Conservation (phyloP, 1,140 invertebrate genomes). For the Rhyzopertha dominica region DNA sequence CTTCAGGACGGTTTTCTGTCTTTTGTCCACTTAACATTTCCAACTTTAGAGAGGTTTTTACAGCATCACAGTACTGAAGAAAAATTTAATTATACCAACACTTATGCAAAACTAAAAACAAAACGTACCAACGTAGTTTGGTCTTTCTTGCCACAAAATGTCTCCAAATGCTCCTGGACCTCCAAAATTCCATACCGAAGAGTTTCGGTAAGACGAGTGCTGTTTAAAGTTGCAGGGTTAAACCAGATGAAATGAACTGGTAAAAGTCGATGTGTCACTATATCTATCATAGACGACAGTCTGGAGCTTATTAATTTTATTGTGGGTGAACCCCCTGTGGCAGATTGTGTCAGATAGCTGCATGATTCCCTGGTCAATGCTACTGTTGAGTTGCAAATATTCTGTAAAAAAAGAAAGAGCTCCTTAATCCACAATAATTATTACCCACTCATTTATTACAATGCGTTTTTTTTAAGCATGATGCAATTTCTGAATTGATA, state of each 20-base stretch:
- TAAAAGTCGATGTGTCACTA: slow-evolving; percentile 35
- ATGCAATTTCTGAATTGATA: too few relatives aligned
- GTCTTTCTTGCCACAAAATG: slow-evolving; percentile 87
- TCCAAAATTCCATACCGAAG: slow-evolving; percentile 88
- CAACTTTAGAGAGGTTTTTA: slow-evolving; percentile 70
- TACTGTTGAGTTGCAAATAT: slow-evolving; percentile 53
- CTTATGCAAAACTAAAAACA: slow-evolving; percentile 11
- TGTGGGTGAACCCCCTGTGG: slow-evolving; percentile 31
- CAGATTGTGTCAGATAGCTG: slow-evolving; percentile 51
- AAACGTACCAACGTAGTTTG: slow-evolving; percentile 76
- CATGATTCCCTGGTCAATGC: slow-evolving; percentile 53
- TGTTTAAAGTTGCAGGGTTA: slow-evolving; percentile 57
- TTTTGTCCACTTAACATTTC: slow-evolving; percentile 63
- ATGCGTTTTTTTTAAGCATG: too few relatives aligned
- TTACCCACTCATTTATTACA: too few relatives aligned
- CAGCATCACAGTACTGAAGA: slow-evolving; percentile 46
- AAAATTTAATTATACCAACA: slow-evolving; percentile 3
- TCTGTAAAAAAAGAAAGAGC: slow-evolving; percentile 45
- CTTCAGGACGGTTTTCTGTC: slow-evolving; percentile 53
- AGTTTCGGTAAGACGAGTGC: slow-evolving; percentile 64
- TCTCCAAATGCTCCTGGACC: slow-evolving; percentile 92
- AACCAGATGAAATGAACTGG: slow-evolving; percentile 61
- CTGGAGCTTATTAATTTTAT: slow-evolving; percentile 39
- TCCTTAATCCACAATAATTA: too few relatives aligned
- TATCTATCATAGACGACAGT: slow-evolving; percentile 37